Conservation (phyloP, 2,888 invertebrate species). For the Galeopsomyia nigrocyanea region DNA sequence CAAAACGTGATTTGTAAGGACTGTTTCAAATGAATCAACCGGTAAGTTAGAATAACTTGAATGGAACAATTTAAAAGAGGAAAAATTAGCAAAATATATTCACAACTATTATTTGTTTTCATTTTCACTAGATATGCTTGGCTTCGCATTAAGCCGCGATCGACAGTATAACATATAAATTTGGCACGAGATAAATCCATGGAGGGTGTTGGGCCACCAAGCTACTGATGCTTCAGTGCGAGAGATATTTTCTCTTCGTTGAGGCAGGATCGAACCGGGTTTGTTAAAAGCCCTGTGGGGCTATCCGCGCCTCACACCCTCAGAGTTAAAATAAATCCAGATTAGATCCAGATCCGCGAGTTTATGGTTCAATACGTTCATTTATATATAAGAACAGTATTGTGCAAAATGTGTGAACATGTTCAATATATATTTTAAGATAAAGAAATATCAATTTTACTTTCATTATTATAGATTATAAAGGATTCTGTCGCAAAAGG, state of each 20-base stretch:
- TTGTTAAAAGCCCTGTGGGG: slow-evolving; percentile 52
- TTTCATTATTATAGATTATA: too few species aligned
- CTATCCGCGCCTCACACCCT: slow-evolving; percentile 25
- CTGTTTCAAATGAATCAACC: too few species aligned
- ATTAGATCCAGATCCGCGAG: slow-evolving; percentile 30
- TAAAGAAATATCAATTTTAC: too few species aligned
- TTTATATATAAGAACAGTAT: too few species aligned
- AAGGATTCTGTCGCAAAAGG: too few species aligned
- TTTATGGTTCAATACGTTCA: too few species aligned
- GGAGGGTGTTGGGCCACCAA: slow-evolving; percentile 12
- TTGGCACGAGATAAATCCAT: slow-evolving; percentile 52
- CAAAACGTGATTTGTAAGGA: too few species aligned
- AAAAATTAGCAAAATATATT: slow-evolving; percentile 10
- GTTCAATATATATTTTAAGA: too few species aligned
- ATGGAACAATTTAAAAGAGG: neutral
- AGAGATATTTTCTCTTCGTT: slow-evolving; percentile 48
- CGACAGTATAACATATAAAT: slow-evolving; percentile 55
- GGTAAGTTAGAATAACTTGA: neutral
- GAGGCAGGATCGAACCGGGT: slow-evolving; percentile 48
- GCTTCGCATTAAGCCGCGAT: slow-evolving; percentile 50
- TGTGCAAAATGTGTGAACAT: too few species aligned
- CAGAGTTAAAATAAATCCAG: slow-evolving; percentile 50
- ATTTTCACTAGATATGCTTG: slow-evolving; percentile 41
- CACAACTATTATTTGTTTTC: slow-evolving; percentile 26
- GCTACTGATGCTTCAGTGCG: slow-evolving; percentile 49